These are phyloP conservation scores for Xenops minutus DNA, from an alignment of 2,797 vertebrate species.

Conservation along the genomic window DNA sequence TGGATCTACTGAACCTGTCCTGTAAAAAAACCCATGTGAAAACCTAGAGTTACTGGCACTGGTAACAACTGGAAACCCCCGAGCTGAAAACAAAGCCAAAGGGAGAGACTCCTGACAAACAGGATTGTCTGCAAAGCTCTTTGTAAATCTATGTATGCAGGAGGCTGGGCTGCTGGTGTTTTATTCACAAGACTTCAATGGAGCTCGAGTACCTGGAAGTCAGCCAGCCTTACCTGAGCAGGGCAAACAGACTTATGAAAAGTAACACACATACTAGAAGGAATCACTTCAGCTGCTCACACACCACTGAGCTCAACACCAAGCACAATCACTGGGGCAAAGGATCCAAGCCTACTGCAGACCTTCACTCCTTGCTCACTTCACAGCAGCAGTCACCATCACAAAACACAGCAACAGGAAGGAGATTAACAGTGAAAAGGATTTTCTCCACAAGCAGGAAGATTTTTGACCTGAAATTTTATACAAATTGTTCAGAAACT, in stretches of 20 bases:
- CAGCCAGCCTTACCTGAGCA: conserved; percentile 18
- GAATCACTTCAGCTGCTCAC: neutral
- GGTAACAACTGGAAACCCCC: neutral
- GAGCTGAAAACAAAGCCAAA: neutral
- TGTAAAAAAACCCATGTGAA: neutral
- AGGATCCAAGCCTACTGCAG: neutral
- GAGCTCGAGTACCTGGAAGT: conserved; percentile 37
- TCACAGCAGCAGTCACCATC: neutral
- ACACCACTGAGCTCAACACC: neutral
- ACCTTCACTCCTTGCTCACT: neutral
- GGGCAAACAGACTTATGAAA: conserved; percentile 48
- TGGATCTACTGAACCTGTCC: rapidly evolving
- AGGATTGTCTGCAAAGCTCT: neutral
- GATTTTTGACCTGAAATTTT: neutral
- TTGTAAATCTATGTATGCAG: neutral
- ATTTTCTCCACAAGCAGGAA: neutral
- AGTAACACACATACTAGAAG: conserved; percentile 22
- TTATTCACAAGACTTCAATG: conserved; percentile 39
- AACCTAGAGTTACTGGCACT: neutral
- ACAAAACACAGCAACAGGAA: neutral
- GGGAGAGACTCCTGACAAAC: neutral
- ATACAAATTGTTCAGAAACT: neutral
- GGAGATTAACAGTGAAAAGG: neutral
- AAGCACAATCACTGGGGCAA: neutral
- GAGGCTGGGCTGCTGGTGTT: conserved; percentile 7